A percentile compares a stretch with the other conserved stretches of the same genome.
phyloP scores from a whole-genome alignment of 2,888 invertebrate genomes.

The Cheilosia pagana region DNA sequence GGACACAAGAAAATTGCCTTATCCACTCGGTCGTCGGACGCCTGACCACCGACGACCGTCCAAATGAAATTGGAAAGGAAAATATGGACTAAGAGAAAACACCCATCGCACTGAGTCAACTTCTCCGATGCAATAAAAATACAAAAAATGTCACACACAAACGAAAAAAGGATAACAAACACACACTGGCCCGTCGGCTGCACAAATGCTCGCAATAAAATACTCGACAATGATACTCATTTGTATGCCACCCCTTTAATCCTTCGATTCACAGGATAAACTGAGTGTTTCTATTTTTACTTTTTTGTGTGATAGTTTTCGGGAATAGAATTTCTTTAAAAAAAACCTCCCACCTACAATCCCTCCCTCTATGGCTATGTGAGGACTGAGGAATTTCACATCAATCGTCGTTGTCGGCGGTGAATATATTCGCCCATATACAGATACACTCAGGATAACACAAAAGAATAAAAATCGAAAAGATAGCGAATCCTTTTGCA shows the following conservation, averaged over 20 bases:
- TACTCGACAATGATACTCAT: slow-evolving; percentile 52
- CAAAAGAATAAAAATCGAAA: slow-evolving; percentile 13
- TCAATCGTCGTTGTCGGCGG: slow-evolving; percentile 16
- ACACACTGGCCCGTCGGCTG: slow-evolving; percentile 28
- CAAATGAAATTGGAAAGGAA: slow-evolving; percentile 59
- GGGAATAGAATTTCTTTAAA: slow-evolving; percentile 31
- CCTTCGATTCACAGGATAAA: slow-evolving; percentile 43
- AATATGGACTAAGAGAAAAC: slow-evolving; percentile 54
- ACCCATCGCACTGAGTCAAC: slow-evolving; percentile 14
- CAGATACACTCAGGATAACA: slow-evolving; percentile 36
- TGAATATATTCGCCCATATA: slow-evolving; percentile 33
- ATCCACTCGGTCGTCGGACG: slow-evolving; percentile 17
- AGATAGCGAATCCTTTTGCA: slow-evolving; percentile 26
- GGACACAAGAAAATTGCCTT: slow-evolving; percentile 41
- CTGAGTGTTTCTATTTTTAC: slow-evolving; percentile 9
- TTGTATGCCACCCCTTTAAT: slow-evolving; percentile 66
- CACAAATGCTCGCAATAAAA: slow-evolving; percentile 59
- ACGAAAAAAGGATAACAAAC: slow-evolving; percentile 5
- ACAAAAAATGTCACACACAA: slow-evolving; percentile 26
- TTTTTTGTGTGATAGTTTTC: slow-evolving; percentile 9
- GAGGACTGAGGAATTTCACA: slow-evolving; percentile 4
- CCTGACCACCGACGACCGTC: background rate
- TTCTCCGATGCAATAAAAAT: slow-evolving; percentile 39
- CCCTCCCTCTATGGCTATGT: background rate
- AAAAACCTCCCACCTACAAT: too few relatives aligned